phyloP scores from a whole-genome alignment of 1,140 invertebrate species.

The Procambarus clarkii region DNA sequence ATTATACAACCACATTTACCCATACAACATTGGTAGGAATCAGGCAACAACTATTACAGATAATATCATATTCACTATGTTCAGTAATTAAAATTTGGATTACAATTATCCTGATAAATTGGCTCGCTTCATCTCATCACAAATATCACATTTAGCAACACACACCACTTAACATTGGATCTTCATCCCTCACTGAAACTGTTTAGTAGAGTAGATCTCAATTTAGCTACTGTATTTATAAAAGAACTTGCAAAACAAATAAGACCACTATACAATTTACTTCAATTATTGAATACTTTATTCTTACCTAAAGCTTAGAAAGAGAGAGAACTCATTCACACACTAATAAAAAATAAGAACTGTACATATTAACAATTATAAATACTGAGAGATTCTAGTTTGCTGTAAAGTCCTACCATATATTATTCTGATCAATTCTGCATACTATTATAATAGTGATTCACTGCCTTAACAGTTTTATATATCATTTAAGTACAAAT shows the following conservation, averaged over 20 bases:
- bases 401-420: background rate
- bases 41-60: too few species aligned
- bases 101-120: too few species aligned
- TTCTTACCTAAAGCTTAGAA: background rate
- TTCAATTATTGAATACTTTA: background rate
- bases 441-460: too few species aligned
- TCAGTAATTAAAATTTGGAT: too few species aligned
- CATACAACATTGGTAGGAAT: background rate
- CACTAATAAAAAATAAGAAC: background rate
- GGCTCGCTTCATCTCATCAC: background rate
- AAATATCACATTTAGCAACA: background rate
- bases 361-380: background rate
- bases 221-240: background rate
- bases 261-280: background rate
- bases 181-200: background rate
- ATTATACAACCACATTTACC: background rate
- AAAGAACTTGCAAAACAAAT: background rate
- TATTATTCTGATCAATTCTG: background rate
- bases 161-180: background rate
- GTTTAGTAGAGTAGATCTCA: background rate
- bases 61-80: too few species aligned
- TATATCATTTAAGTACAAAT: too few species aligned
- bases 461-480: too few species aligned
- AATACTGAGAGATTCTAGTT: background rate
- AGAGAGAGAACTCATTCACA: background rate